A percentile compares a stretch with the other conserved stretches of the same genome.
phyloP scores from a whole-genome alignment of 2,888 invertebrate species.

The Meganola albula region DNA sequence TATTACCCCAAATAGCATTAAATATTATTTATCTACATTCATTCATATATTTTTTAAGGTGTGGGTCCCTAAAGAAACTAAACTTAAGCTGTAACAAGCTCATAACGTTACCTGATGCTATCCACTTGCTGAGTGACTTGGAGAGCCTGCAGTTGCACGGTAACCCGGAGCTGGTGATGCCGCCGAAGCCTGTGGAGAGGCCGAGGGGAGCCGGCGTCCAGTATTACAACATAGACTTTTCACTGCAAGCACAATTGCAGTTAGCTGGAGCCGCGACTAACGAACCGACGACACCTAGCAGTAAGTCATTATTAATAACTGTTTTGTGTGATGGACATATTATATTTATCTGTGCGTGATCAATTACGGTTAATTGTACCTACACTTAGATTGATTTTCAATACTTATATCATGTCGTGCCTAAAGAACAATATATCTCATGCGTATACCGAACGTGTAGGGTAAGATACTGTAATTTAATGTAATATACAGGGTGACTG shows the following conservation, averaged over 20 bases:
- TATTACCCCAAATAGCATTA: too few relatives aligned
- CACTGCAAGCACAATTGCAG: constrained; percentile 94
- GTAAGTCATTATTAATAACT: too few relatives aligned
- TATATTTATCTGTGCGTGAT: too few relatives aligned
- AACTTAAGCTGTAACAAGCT: constrained; percentile 95
- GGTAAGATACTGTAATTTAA: too few relatives aligned
- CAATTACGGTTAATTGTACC: too few relatives aligned
- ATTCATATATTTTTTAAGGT: constrained; percentile 77
- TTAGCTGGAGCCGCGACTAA: constrained; percentile 93
- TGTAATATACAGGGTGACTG: too few relatives aligned
- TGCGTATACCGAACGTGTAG: too few relatives aligned
- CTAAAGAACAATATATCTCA: too few relatives aligned
- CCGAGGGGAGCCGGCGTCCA: constrained; percentile 88
- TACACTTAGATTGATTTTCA: too few relatives aligned
- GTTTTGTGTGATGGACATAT: too few relatives aligned
- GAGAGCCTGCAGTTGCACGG: constrained; percentile 93
- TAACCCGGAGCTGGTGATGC: constrained; percentile 97
- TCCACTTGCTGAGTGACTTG: constrained; percentile 94
- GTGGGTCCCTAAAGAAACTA: constrained; percentile 94
- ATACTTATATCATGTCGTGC: too few relatives aligned
- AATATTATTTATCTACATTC: too few relatives aligned
- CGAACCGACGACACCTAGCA: constrained; percentile 81
- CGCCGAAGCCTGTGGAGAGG: constrained; percentile 90
- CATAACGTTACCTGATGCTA: constrained; percentile 97
- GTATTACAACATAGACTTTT: constrained; percentile 99